Evolutionary conservation across 2,113 vertebrate species (phyloP), one percentile per base, ranked within the genome.

Genomic region (Oncorhynchus mykiss): DNA sequence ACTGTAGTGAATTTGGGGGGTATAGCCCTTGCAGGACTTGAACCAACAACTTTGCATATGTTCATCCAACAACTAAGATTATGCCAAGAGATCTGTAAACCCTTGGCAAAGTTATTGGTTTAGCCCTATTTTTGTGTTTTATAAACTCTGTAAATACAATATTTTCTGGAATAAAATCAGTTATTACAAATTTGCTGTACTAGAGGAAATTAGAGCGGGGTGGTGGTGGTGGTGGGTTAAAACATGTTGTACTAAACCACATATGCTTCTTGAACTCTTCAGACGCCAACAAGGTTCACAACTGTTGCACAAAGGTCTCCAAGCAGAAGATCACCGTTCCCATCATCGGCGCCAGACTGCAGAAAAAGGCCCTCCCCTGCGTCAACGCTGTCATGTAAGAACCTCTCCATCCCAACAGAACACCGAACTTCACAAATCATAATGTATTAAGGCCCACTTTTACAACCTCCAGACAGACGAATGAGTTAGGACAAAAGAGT

Each of bases 331-430:
- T 93, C 78, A 84, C 45, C 0, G 75, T 67, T 31, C 77, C 87
- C 39, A 93, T 93, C 84, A 71, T 81, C 20, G 92, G 90, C 39
- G 92, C 86, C 86, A 88, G 79, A 79, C 2, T 83, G 31, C 92
- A 93, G 82, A 87, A 8, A 31, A 86, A 29, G 76, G 82, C 70
- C n/a, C 80, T 16, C 6, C 89, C 84, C 12, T 92, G 90, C 65
- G 79, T 91, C 59, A 76, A 66, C 0, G 90, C 91, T 57, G 82
- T 92, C 39, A 71, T 91, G 90, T 91, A 86, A 90, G 90, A 76
- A 66, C 18, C 18, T 16, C 8, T 8, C 8, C 67, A 57, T 65
- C 64, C 48, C 14, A 14, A 51, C 49, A 54, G 13, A 51, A 13
- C 49, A 51, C 14, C 16, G 49, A 54, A 54, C 51, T 54, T 54